Conservation (phyloP, 2,113 vertebrate species). For the Speoplatyrhinus poulsoni region DNA sequence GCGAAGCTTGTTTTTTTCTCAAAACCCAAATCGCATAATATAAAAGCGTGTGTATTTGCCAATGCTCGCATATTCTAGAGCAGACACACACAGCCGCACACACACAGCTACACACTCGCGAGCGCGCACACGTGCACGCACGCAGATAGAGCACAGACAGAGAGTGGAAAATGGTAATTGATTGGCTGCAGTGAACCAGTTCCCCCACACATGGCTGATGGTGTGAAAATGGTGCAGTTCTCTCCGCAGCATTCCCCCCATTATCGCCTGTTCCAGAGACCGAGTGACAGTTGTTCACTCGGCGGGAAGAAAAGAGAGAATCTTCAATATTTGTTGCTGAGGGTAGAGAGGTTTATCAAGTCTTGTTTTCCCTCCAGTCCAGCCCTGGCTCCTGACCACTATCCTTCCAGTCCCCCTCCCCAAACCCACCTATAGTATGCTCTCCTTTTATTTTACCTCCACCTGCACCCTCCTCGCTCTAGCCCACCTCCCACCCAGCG, state of each 20-base stretch:
- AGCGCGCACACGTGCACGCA: background rate
- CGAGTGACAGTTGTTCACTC: constrained; percentile 62
- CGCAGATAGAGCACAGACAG: constrained; percentile 29
- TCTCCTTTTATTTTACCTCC: background rate
- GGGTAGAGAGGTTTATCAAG: constrained; percentile 45
- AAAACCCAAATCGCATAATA: background rate
- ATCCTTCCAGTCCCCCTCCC: background rate
- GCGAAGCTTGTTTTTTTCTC: background rate
- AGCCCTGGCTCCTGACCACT: constrained; percentile 1
- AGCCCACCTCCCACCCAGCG: background rate
- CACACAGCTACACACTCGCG: background rate
- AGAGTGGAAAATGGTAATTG: constrained; percentile 54
- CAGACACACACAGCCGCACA: constrained; percentile 19
- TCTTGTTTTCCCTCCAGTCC: constrained; percentile 45
- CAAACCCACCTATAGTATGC: too few species aligned
- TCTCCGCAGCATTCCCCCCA: constrained; percentile 43
- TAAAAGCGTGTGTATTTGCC: too few species aligned
- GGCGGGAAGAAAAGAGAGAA: constrained; percentile 49
- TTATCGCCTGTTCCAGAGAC: constrained; percentile 67
- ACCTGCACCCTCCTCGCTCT: background rate
- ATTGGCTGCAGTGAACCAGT: constrained; percentile 60
- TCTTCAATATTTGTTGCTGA: constrained; percentile 46
- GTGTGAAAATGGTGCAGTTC: constrained; percentile 61
- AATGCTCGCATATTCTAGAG: background rate
- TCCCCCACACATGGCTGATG: constrained; percentile 30